These are phyloP conservation scores for Caracal caracal DNA, from an alignment of 2,113 vertebrate species.

Conservation along the genomic window DNA sequence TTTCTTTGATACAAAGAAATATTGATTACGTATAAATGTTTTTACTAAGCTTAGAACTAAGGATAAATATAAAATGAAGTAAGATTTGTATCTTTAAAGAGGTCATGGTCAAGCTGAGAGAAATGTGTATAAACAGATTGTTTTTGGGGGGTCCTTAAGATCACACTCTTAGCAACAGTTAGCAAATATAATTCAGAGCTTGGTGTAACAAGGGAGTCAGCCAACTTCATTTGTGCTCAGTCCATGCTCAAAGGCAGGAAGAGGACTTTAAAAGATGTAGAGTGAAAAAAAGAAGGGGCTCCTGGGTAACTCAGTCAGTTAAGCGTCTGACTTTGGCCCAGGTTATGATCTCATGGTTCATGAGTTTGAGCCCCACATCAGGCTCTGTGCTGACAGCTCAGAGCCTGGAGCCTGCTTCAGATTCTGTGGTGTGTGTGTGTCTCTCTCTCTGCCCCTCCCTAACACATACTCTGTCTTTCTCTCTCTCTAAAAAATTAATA, in stretches of 20 bases:
- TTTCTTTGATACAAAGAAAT: neutral
- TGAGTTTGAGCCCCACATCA: too few relatives aligned
- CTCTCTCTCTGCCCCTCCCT: too few relatives aligned
- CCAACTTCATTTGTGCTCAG: neutral
- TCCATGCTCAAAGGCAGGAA: neutral
- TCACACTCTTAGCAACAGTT: neutral
- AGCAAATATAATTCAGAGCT: neutral
- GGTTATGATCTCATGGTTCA: too few relatives aligned
- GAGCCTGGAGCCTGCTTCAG: too few relatives aligned
- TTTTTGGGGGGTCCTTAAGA: neutral
- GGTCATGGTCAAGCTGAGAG: neutral
- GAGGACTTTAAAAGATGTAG: neutral
- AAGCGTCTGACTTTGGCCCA: too few relatives aligned
- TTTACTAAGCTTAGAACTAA: neutral
- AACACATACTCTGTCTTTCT: too few relatives aligned
- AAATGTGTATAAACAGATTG: neutral
- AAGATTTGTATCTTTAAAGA: neutral
- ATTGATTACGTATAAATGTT: neutral
- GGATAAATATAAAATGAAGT: neutral
- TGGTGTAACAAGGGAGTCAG: neutral
- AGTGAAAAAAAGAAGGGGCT: neutral
- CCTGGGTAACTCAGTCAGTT: too few relatives aligned
- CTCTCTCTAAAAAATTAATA: too few relatives aligned
- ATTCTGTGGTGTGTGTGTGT: too few relatives aligned
- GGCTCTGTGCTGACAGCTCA: too few relatives aligned